These are phyloP conservation scores for Meliscaeva auricollis DNA, from an alignment of 2,888 invertebrate genomes.

Conservation along the genomic window DNA sequence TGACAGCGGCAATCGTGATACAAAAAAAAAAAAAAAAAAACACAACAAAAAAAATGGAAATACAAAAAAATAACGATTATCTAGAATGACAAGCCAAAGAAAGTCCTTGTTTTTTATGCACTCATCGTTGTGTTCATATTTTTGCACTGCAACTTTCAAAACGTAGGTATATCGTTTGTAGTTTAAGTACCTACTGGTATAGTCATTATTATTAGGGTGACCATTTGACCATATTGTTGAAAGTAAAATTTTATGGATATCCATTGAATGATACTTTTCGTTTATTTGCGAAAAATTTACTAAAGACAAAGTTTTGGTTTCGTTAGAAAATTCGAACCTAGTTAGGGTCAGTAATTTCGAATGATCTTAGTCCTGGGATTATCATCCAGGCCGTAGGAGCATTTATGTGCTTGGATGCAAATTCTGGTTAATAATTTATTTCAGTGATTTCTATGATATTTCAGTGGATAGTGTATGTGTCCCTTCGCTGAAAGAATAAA, in stretches of 20 bases:
- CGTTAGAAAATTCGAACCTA: no score
- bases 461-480: no score
- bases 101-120: slow-evolving; percentile 33
- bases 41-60: slow-evolving; percentile 24
- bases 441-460: no score
- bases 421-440: no score
- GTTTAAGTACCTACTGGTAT: slow-evolving; percentile 48
- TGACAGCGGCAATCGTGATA: slow-evolving; percentile 46
- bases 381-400: no score
- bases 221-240: slow-evolving; percentile 16
- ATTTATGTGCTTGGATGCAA: no score
- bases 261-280: no score
- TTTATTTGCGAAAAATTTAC: no score
- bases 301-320: no score
- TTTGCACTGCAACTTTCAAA: slow-evolving; percentile 57
- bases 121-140: slow-evolving; percentile 12
- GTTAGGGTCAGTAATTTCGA: no score
- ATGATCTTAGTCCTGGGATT: no score
- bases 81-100: slow-evolving; percentile 65
- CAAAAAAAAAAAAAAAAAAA: slow-evolving; percentile 35
- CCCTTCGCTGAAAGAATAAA: no score
- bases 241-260: neutral
- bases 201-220: slow-evolving; percentile 6
- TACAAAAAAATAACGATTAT: slow-evolving; percentile 60
- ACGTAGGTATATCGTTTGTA: slow-evolving; percentile 41